Conservation (phyloP, 2,888 invertebrate species). For the Aethes cnicana region DNA sequence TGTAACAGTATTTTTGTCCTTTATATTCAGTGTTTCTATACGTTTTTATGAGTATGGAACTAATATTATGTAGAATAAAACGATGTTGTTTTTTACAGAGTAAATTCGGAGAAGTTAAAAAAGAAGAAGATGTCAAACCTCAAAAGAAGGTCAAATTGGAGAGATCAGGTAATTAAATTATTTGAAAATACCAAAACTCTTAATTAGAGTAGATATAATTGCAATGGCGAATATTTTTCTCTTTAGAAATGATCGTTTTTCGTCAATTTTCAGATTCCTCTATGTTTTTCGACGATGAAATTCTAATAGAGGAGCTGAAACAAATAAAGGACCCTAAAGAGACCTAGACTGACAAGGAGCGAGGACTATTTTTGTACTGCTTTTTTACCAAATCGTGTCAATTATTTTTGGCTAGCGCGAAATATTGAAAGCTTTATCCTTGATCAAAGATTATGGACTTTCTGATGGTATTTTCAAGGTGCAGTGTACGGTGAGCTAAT, state of each 20-base stretch:
- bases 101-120: constrained; percentile 52
- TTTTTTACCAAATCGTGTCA: constrained; percentile 18
- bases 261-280: constrained; percentile 58
- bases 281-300: constrained; percentile 64
- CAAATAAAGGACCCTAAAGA: constrained; percentile 52
- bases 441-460: no score
- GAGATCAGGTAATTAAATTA: constrained; percentile 68
- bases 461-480: no score
- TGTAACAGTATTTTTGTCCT: no score
- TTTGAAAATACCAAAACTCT: no score
- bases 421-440: no score
- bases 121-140: constrained; percentile 47
- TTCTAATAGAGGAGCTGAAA: constrained; percentile 65
- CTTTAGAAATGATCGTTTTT: no score
- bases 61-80: background rate
- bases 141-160: constrained; percentile 67
- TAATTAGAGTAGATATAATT: no score
- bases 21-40: no score
- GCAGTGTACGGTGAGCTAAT: no score
- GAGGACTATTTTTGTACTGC: constrained; percentile 18
- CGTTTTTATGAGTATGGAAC: no score
- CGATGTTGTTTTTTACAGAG: constrained; percentile 47
- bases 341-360: constrained; percentile 39
- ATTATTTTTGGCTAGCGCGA: no score
- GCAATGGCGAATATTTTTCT: no score